Base-by-base conservation (phyloP, 2,797 vertebrate genomes). In the Vultur gryphus region DNA sequence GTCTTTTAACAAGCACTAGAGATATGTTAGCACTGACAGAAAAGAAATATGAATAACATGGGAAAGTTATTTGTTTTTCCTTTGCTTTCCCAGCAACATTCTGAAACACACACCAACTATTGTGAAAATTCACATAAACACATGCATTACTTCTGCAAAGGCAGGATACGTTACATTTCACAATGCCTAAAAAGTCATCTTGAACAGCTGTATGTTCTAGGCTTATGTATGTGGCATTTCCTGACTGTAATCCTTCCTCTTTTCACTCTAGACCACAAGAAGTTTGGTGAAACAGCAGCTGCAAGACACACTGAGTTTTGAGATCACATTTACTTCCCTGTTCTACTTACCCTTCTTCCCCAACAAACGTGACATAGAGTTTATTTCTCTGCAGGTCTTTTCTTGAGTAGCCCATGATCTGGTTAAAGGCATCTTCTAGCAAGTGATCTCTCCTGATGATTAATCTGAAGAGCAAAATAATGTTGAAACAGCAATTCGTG, bases 341-440 rank as follows among this genome's bases (percentile, higher is more conserved):
- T 97, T 96, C 94, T 95, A 98, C 99, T 99, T 96, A 99, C 99
- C 99, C 99, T 96, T 99, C 99, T 97, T 99, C 99, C 78, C 99
- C 99, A 15, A 99, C 99, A 49, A 99, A 99, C 7, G 99, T 99
- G 97, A 99, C 99, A 43, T 99, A 99, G 33, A 99, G 98, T 95
- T 99, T 99, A 96, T 99, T 99, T 95, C 99, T 99, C 98, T 99
- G 99, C 73, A 99, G 98, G 95, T 99, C 99, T 97, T 99, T 99
- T 71, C 99, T 99, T 75, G 99, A 99, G 96, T 99, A 99, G 90
- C 99, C 99, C 99, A 99, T 99, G 94, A 99, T 99, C 98, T 99
- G 99, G 97, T 99, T 99, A 82, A 99, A 99, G 96, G 99, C 99
- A 84, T 99, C 99, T 97, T 99, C 99, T 87, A 99, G 98, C 93